Conservation (phyloP, 2,113 vertebrate genomes). For the Festucalex cinctus region DNA sequence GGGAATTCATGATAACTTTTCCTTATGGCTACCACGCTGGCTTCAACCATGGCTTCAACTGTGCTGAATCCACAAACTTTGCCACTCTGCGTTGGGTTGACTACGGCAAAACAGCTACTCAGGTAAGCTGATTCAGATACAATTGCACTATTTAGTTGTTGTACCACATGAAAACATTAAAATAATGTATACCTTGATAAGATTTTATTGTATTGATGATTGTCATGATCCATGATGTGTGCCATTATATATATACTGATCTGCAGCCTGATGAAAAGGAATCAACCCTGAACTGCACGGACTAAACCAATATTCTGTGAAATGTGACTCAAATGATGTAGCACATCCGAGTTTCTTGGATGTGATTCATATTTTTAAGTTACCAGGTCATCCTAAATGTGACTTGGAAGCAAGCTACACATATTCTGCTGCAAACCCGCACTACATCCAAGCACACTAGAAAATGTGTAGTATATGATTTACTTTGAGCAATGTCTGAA, state of each 20-base stretch:
- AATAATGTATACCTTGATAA: background rate
- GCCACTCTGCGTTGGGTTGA: conserved; percentile 95
- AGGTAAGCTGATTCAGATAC: conserved; percentile 66
- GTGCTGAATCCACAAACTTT: conserved; percentile 96
- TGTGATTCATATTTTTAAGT: too few relatives aligned
- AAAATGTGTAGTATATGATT: background rate
- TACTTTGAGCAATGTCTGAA: background rate
- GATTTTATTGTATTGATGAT: background rate
- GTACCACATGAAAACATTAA: too few relatives aligned
- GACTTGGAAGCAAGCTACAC: background rate
- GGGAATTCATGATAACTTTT: conserved; percentile 96
- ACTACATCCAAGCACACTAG: background rate
- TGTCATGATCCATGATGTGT: background rate
- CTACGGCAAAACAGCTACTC: conserved; percentile 94
- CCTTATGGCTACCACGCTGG: conserved; percentile 96
- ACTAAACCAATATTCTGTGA: too few relatives aligned
- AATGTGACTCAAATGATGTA: too few relatives aligned
- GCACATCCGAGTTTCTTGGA: too few relatives aligned
- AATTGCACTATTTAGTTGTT: background rate
- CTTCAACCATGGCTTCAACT: conserved; percentile 99
- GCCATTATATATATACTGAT: background rate
- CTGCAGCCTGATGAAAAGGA: background rate
- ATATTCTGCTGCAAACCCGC: background rate
- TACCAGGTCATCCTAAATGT: background rate
- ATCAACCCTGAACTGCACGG: background rate